These are phyloP conservation scores for Eristalis pertinax DNA, from an alignment of 2,888 invertebrate species.

Conservation along the genomic window DNA sequence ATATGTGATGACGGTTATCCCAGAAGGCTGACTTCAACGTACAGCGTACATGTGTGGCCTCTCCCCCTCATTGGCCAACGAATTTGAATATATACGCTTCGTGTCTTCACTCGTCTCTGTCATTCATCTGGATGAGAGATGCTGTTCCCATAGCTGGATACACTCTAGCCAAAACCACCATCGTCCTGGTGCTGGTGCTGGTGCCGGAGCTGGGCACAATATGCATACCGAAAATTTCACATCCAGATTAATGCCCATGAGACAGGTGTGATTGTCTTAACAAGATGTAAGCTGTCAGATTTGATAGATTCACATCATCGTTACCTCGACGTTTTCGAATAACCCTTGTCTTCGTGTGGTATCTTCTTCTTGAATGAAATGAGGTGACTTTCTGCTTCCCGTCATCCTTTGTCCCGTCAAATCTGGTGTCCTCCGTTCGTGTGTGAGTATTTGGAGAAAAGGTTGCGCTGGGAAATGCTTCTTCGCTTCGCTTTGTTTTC, in stretches of 20 bases:
- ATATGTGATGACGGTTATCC: conserved; percentile 69
- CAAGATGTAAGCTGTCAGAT: conserved; percentile 71
- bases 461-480: neutral
- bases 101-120: conserved; percentile 47
- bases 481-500: neutral
- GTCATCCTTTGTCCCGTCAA: neutral
- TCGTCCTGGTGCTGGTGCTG: neutral
- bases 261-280: conserved; percentile 73
- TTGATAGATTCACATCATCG: conserved; percentile 72
- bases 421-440: neutral
- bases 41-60: conserved; percentile 24
- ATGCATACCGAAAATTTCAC: conserved; percentile 47
- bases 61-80: conserved; percentile 30
- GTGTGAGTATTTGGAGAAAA: neutral
- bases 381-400: conserved; percentile 1
- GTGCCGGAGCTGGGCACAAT: neutral
- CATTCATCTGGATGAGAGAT: conserved; percentile 51
- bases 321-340: conserved; percentile 42
- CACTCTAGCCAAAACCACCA: neutral
- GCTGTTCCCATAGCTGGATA: conserved; percentile 35
- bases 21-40: conserved; percentile 65
- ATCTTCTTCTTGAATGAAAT: neutral
- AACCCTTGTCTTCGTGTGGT: neutral
- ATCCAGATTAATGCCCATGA: conserved; percentile 72
- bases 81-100: conserved; percentile 64